Evolutionary conservation across 2,113 vertebrate species (phyloP).

Genomic region (Lagenorhynchus albirostris): DNA sequence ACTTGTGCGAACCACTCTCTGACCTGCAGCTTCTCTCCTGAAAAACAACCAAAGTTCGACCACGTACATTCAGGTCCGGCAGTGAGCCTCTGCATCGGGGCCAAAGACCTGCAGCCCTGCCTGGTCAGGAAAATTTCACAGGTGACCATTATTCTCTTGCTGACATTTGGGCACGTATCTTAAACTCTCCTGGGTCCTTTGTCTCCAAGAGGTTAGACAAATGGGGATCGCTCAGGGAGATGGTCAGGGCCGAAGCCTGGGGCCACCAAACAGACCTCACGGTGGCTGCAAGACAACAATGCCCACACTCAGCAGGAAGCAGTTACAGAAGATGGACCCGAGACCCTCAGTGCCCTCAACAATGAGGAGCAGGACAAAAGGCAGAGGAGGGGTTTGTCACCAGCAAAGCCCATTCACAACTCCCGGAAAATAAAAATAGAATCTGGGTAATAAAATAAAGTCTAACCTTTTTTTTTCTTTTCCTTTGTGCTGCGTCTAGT

Average conservation of each 20-base stretch:
- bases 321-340: no score
- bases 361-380: no score
- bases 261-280: no score
- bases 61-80: neutral
- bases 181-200: neutral
- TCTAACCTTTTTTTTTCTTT: neutral
- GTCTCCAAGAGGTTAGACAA: neutral
- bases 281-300: no score
- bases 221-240: no score
- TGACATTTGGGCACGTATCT: neutral
- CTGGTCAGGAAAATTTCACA: neutral
- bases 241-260: no score
- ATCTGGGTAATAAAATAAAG: neutral
- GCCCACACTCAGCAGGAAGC: no score
- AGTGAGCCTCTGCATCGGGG: neutral
- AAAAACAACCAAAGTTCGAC: neutral
- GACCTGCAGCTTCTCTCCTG: neutral
- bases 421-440: neutral
- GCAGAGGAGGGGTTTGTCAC: neutral
- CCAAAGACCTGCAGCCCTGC: neutral
- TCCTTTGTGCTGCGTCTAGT: neutral
- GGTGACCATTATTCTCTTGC: neutral
- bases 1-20: neutral
- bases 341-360: no score
- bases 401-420: neutral